A percentile compares a stretch with the other conserved stretches of the same genome.
phyloP scores from a whole-genome alignment of 2,797 vertebrate genomes.

The Distichodus sexfasciatus region DNA sequence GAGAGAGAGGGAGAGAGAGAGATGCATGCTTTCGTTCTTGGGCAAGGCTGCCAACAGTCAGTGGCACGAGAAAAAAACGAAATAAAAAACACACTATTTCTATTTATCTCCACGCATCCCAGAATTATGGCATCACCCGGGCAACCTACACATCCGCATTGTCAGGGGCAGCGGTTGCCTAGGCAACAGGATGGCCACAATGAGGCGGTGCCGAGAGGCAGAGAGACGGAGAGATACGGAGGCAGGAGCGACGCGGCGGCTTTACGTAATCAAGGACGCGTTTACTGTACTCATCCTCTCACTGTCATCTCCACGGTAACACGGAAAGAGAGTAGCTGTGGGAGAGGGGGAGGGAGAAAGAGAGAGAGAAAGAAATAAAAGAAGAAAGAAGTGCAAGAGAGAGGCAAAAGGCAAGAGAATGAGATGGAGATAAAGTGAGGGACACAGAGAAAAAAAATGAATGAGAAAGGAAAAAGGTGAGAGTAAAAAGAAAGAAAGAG shows the following conservation, averaged over 20 bases:
- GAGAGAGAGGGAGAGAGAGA: neutral
- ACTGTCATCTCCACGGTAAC: constrained; percentile 57
- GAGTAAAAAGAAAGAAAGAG: too few relatives aligned
- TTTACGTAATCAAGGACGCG: constrained; percentile 71
- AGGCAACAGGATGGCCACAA: constrained; percentile 77
- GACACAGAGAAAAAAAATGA: too few relatives aligned
- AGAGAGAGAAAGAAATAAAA: neutral
- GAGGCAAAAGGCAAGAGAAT: too few relatives aligned
- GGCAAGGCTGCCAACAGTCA: constrained; percentile 41
- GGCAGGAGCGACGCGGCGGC: constrained; percentile 58
- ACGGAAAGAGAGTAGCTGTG: constrained; percentile 22
- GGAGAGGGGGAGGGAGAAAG: neutral
- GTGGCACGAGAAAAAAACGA: neutral
- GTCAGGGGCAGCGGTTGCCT: constrained; percentile 74
- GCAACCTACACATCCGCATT: constrained; percentile 74
- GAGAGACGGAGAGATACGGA: constrained; percentile 54
- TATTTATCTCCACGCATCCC: constrained; percentile 65
- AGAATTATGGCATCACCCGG: constrained; percentile 64
- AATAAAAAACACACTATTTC: constrained; percentile 51
- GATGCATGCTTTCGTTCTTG: neutral
- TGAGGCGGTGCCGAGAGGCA: constrained; percentile 67
- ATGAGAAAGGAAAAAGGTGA: too few relatives aligned
- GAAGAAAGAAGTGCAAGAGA: too few relatives aligned
- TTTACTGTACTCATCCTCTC: constrained; percentile 62
- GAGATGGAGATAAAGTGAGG: too few relatives aligned